A percentile compares a stretch with the other conserved stretches of the same genome.
Conservation (phyloP, 2,797 vertebrate species). For the Gadopsis bispinosus region DNA sequence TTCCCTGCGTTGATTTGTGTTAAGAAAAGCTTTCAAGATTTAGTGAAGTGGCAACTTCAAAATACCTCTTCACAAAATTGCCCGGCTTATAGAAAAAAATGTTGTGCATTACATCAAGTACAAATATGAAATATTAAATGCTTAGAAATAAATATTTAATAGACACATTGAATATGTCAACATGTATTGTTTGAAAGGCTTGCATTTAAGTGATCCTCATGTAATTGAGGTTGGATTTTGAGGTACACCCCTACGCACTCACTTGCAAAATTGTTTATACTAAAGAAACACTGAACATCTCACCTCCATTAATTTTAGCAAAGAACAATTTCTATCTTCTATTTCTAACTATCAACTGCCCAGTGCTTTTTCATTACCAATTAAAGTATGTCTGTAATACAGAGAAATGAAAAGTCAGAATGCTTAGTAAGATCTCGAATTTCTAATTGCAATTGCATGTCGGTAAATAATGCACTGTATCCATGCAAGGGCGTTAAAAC, state of each 20-base stretch:
- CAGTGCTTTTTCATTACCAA: background rate
- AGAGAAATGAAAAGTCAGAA: background rate
- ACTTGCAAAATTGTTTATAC: background rate
- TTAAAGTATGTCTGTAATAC: background rate
- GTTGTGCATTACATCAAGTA: background rate
- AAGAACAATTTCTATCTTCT: background rate
- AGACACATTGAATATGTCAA: background rate
- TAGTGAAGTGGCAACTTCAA: background rate
- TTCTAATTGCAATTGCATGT: background rate
- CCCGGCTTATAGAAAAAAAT: background rate
- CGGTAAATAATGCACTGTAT: too few relatives aligned
- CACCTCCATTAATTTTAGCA: slow-evolving; percentile 8
- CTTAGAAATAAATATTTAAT: background rate
- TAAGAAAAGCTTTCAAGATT: background rate
- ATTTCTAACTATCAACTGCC: background rate
- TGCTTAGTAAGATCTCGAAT: background rate
- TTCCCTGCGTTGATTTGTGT: background rate
- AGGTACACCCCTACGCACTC: background rate
- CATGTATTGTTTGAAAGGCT: background rate
- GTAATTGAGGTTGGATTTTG: background rate
- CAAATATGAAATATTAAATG: background rate
- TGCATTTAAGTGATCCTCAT: background rate
- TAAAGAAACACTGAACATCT: background rate
- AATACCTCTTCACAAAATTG: background rate
- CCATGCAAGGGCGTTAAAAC: background rate